Evolutionary conservation across 2,888 invertebrate species (phyloP).

Genomic region (Trachelus iudaicus): DNA sequence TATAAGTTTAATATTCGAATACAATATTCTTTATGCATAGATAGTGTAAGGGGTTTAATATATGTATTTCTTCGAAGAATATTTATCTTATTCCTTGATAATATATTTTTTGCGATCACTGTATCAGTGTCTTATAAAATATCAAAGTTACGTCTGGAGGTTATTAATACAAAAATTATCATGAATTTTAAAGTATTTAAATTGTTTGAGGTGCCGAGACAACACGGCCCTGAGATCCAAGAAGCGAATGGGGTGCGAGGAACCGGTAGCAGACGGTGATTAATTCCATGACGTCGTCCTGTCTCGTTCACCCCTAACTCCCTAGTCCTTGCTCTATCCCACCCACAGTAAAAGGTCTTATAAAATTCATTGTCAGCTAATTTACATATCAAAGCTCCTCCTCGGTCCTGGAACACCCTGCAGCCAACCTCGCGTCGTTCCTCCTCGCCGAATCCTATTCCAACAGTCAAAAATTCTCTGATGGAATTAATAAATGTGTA

Average conservation of each 20-base stretch:
- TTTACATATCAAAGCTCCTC: constrained; percentile 60
- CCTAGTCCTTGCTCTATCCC: constrained; percentile 35
- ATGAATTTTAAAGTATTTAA: not conserved
- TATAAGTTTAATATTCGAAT: not conserved
- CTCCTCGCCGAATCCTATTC: not conserved
- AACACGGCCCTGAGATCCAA: not conserved
- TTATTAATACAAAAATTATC: no score
- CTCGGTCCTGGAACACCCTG: constrained; percentile 11
- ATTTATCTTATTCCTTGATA: no score
- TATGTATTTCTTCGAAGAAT: not conserved
- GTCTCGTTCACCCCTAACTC: constrained; percentile 37
- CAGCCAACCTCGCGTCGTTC: constrained; percentile 10
- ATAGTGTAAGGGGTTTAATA: no score
- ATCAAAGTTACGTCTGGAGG: no score
- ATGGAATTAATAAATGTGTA: constrained; percentile 28
- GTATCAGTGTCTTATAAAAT: no score
- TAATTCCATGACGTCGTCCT: constrained; percentile 62
- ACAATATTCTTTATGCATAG: not conserved
- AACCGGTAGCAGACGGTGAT: constrained; percentile 60
- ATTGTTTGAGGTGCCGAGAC: not conserved
- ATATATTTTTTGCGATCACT: no score
- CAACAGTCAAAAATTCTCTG: constrained; percentile 12
- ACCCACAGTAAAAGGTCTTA: constrained; percentile 62
- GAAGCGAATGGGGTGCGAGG: constrained; percentile 32
- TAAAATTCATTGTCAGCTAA: constrained; percentile 64